These are phyloP conservation scores for Hepsetus odoe DNA, from an alignment of 2,113 vertebrate genomes.

Conservation along the genomic window DNA sequence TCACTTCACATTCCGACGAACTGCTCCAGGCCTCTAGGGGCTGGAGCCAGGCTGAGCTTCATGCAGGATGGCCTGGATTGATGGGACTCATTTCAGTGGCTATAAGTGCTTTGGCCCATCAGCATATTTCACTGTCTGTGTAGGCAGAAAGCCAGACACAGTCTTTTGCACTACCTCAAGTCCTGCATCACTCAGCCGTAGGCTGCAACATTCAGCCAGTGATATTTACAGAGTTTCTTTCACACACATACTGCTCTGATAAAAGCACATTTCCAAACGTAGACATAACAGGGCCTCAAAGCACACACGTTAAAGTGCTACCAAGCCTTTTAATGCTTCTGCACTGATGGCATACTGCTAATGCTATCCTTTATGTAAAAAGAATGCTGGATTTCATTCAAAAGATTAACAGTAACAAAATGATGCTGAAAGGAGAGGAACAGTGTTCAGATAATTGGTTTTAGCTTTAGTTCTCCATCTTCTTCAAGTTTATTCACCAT, in stretches of 20 bases:
- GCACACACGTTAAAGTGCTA: background rate
- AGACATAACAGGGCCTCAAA: background rate
- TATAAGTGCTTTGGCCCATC: slow-evolving; percentile 36
- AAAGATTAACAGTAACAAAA: slow-evolving; percentile 1
- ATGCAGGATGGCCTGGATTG: slow-evolving; percentile 36
- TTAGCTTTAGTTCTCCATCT: background rate
- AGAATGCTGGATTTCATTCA: background rate
- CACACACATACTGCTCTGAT: background rate
- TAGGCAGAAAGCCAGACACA: slow-evolving; percentile 16
- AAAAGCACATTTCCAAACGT: background rate
- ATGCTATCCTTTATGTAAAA: background rate
- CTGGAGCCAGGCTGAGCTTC: background rate
- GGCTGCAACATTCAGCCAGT: slow-evolving; percentile 4
- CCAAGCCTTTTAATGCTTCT: background rate
- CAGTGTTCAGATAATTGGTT: background rate
- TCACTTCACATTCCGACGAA: background rate
- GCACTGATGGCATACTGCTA: background rate
- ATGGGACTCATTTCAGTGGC: slow-evolving; percentile 49
- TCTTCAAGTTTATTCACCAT: background rate
- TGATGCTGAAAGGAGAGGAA: background rate
- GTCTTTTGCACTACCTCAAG: background rate
- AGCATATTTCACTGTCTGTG: slow-evolving; percentile 48
- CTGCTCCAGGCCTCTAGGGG: background rate
- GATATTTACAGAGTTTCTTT: background rate
- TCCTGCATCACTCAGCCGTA: slow-evolving; percentile 1